A percentile compares a stretch with the other conserved stretches of the same genome.
phyloP scores from a whole-genome alignment of 2,888 invertebrate species.

The Crioceris asparagi region DNA sequence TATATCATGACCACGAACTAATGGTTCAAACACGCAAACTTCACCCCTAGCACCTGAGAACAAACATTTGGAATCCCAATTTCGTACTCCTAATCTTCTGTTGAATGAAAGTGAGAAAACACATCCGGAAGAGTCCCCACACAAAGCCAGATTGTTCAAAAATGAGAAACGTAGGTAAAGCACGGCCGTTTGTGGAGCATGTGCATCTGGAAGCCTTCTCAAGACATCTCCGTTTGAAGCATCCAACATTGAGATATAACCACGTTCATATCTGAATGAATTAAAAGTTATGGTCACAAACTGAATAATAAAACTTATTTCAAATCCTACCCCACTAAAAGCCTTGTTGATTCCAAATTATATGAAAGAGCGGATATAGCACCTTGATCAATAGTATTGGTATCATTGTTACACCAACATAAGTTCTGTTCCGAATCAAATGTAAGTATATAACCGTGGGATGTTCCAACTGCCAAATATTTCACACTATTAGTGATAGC shows the following conservation, averaged over 20 bases:
- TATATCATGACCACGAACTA: constrained; percentile 39
- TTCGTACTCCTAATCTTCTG: constrained; percentile 75
- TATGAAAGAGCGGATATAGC: constrained; percentile 77
- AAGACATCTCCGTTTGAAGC: constrained; percentile 67
- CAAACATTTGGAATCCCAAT: constrained; percentile 82
- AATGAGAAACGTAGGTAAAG: constrained; percentile 50
- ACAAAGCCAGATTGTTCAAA: constrained; percentile 53
- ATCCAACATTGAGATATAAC: constrained; percentile 87
- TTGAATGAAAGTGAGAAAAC: constrained; percentile 90
- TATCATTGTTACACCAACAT: constrained; percentile 75
- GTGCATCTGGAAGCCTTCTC: constrained; percentile 64
- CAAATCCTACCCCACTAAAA: constrained; percentile 64
- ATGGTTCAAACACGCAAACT: constrained; percentile 65
- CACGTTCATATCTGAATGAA: constrained; percentile 51
- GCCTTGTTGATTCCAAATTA: constrained; percentile 74
- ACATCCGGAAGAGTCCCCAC: constrained; percentile 80
- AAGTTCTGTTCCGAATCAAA: constrained; percentile 80
- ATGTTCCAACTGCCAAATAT: constrained; percentile 85
- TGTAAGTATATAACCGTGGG: constrained; percentile 81
- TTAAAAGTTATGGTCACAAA: constrained; percentile 1
- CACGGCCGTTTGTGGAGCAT: constrained; percentile 75
- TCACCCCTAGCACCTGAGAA: constrained; percentile 97
- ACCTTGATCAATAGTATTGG: constrained; percentile 56
- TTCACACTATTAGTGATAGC: constrained; percentile 66
- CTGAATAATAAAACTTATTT: no score